Conservation (phyloP, 2,797 vertebrate species). For the Myoxocephalus aenaeus region DNA sequence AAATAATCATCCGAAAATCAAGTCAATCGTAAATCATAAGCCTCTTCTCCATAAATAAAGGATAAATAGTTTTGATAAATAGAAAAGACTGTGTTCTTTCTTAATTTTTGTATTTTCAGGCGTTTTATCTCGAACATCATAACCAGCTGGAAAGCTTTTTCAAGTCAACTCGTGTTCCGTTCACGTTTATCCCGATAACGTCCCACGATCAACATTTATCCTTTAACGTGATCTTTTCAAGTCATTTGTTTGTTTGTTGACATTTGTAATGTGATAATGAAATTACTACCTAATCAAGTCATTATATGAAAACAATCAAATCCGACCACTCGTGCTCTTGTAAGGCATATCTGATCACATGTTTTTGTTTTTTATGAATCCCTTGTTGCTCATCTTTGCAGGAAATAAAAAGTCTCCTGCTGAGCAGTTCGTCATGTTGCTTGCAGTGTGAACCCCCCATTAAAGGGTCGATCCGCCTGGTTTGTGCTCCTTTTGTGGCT, state of each 20-base stretch:
- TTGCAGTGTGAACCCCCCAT: slow-evolving; percentile 4
- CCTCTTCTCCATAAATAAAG: background rate
- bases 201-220: background rate
- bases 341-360: background rate
- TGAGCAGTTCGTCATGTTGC: background rate
- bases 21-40: background rate
- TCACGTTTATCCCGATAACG: background rate
- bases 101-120: background rate
- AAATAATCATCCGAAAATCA: background rate
- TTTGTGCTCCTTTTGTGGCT: background rate
- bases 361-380: background rate
- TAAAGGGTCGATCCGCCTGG: background rate
- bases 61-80: background rate
- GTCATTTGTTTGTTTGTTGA: no score
- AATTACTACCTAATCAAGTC: background rate
- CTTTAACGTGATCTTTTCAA: background rate
- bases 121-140: background rate
- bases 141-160: background rate
- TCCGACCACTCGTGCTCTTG: no score
- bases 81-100: background rate
- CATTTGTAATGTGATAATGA: background rate
- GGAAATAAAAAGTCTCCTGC: no score
- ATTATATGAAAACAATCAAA: background rate
- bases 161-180: background rate
- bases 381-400: no score